Conservation (phyloP, 2,113 vertebrate genomes). For the Lota lota region DNA sequence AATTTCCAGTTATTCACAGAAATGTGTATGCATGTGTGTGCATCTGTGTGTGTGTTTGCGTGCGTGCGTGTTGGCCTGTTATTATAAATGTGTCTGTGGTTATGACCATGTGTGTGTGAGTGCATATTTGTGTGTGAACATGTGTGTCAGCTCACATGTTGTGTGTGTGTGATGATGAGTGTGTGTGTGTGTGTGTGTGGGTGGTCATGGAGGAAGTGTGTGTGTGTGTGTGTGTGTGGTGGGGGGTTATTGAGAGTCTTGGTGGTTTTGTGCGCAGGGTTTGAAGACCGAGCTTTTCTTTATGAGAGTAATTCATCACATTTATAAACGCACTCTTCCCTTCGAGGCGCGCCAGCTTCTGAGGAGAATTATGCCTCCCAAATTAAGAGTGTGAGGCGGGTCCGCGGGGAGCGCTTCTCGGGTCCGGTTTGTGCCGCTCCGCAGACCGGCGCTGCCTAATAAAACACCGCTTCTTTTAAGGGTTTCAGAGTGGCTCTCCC, state of each 20-base stretch:
- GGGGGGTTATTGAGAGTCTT: conserved; percentile 66
- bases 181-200: not conserved
- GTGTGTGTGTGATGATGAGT: not conserved
- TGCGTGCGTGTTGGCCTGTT: not conserved
- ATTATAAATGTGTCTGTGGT: not conserved
- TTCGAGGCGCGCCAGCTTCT: conserved; percentile 79
- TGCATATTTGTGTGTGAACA: conserved; percentile 2
- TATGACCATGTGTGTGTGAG: conserved; percentile 21
- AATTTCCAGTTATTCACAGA: not conserved
- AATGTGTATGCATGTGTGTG: not conserved
- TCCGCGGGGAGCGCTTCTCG: conserved; percentile 87
- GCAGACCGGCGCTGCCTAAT: conserved; percentile 73
- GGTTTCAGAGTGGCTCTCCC: conserved; percentile 88
- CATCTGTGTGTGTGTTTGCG: not conserved
- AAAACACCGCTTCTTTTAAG: conserved; percentile 73
- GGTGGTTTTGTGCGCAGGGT: conserved; percentile 53
- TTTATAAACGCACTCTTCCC: conserved; percentile 85
- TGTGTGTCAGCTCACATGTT: not conserved
- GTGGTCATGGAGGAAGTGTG: not conserved
- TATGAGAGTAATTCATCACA: conserved; percentile 99
- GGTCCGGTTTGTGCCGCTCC: conserved; percentile 79
- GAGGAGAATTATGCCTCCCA: conserved; percentile 92
- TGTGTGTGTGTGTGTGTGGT: conserved; percentile 12
- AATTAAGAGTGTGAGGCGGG: conserved; percentile 88
- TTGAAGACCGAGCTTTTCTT: conserved; percentile 71